phyloP scores from a whole-genome alignment of 2,113 vertebrate species.

The Thamnophis sirtalis region DNA sequence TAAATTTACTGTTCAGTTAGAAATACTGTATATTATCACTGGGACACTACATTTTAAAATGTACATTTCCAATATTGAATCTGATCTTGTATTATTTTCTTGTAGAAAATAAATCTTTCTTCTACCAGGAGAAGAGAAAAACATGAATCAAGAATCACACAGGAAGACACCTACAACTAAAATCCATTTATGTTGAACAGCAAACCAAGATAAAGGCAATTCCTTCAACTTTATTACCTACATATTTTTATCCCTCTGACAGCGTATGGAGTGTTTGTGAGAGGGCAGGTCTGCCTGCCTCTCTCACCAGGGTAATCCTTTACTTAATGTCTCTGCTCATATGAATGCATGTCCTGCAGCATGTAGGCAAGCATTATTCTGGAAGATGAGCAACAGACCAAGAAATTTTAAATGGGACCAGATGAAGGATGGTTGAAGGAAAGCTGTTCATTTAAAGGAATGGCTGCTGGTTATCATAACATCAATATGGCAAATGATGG shows the following conservation, averaged over 20 bases:
- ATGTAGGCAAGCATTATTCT: not conserved
- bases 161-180: not conserved
- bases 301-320: not conserved
- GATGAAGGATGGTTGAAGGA: not conserved
- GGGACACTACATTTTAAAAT: not conserved
- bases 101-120: not conserved
- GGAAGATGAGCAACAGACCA: not conserved
- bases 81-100: not conserved
- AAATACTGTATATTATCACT: not conserved
- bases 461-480: not conserved
- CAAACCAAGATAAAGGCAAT: not conserved
- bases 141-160: not conserved
- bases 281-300: not conserved
- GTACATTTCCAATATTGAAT: not conserved
- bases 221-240: not conserved
- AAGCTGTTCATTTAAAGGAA: not conserved
- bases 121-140: not conserved
- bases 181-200: not conserved
- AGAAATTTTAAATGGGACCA: not conserved
- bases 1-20: not conserved
- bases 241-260: not conserved
- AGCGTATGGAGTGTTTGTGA: not conserved
- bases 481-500: not conserved
- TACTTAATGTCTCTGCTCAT: not conserved
- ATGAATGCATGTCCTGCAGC: not conserved